Evolutionary conservation across 2,888 invertebrate genomes (phyloP).

Genomic region (Hypomecis punctinalis): DNA sequence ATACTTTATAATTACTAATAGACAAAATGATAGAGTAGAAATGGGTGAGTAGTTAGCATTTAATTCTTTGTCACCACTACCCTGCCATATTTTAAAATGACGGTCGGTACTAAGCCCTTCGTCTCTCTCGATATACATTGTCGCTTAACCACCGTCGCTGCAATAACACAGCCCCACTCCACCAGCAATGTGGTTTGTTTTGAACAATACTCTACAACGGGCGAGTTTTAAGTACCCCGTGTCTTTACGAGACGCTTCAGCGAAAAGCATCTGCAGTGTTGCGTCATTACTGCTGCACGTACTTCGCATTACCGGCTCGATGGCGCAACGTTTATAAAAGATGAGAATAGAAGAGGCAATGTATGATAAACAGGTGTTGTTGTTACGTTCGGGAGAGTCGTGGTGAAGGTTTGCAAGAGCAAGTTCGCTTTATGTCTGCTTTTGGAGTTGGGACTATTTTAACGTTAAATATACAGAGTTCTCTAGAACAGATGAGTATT

Average conservation of each 20-base stretch:
- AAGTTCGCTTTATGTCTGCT: conserved; percentile 27
- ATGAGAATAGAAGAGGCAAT: conserved; percentile 44
- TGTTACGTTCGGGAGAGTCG: conserved; percentile 40
- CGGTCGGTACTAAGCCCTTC: conserved; percentile 37
- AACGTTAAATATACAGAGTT: conserved; percentile 24
- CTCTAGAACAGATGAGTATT: conserved; percentile 21
- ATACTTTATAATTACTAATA: too few species aligned
- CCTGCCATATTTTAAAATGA: conserved; percentile 24
- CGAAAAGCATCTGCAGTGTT: conserved; percentile 36
- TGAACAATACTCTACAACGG: conserved; percentile 55
- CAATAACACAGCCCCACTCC: conserved; percentile 48
- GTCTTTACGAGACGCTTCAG: conserved; percentile 50
- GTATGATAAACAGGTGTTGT: conserved; percentile 40
- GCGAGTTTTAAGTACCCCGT: conserved; percentile 54
- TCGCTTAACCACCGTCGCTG: conserved; percentile 46
- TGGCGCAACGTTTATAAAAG: conserved; percentile 17
- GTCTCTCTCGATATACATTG: conserved; percentile 56
- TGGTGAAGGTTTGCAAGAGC: conserved; percentile 42
- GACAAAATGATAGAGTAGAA: too few species aligned
- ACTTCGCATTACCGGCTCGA: conserved; percentile 41
- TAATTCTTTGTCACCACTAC: too few species aligned
- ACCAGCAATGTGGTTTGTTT: conserved; percentile 64
- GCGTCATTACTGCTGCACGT: conserved; percentile 38
- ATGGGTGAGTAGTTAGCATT: too few species aligned
- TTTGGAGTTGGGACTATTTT: conserved; percentile 25